Evolutionary conservation across 2,797 vertebrate species (phyloP).

Genomic region (Microctenopoma stevenorrisi): DNA sequence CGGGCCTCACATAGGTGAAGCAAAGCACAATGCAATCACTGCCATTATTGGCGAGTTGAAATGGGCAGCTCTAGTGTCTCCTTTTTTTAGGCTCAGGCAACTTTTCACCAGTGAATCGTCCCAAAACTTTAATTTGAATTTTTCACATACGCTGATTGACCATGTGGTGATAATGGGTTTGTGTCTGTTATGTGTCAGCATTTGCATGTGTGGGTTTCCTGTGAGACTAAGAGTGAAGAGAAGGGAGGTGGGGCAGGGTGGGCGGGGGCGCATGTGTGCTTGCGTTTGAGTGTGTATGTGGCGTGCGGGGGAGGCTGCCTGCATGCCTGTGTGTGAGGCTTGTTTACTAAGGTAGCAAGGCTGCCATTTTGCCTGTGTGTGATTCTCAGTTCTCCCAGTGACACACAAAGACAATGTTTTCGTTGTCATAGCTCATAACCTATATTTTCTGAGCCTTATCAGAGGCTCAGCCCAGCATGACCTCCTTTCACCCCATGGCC

Average conservation of each 20-base stretch:
- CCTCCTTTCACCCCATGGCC: conserved; percentile 54
- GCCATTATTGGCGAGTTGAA: conserved; percentile 12
- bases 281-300: conserved; percentile 32
- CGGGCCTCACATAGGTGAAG: conserved; percentile 51
- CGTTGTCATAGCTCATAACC: conserved; percentile 47
- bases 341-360: conserved; percentile 70
- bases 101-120: conserved; percentile 42
- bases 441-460: conserved; percentile 49
- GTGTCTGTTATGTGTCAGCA: conserved; percentile 51
- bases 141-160: conserved; percentile 34
- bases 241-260: conserved; percentile 31
- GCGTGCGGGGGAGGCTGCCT: conserved; percentile 70
- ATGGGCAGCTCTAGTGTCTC: conserved; percentile 26
- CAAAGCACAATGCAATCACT: conserved; percentile 20
- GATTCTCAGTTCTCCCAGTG: conserved; percentile 50
- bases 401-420: conserved; percentile 58
- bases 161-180: conserved; percentile 41
- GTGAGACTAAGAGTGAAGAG: conserved; percentile 56
- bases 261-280: conserved; percentile 37
- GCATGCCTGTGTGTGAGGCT: conserved; percentile 74
- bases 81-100: conserved; percentile 11
- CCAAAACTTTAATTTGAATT: conserved; percentile 37
- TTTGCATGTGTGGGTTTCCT: conserved; percentile 77
- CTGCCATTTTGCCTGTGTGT: conserved; percentile 56
- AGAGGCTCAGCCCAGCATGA: conserved; percentile 36